phyloP scores from a whole-genome alignment of 30 jellyfish, hydroid and myxozoan genomes.

The Cassiopea andromeda region DNA sequence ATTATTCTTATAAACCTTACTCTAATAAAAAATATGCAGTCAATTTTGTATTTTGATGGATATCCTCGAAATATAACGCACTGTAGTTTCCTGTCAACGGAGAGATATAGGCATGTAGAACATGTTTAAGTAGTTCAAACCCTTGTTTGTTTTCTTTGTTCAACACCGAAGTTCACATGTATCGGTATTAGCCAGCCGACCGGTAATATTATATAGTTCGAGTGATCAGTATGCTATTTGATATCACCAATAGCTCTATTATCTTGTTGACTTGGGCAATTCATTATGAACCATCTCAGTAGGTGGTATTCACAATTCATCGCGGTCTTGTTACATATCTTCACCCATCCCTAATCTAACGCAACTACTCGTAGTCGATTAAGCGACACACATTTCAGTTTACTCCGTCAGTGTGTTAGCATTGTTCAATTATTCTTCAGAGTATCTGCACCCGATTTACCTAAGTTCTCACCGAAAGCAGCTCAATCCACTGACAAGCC shows the following conservation, averaged over 20 bases:
- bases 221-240: background rate
- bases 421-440: background rate
- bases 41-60: too few species aligned
- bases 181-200: background rate
- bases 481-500: background rate
- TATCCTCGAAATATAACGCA: too few species aligned
- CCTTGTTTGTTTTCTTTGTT: background rate
- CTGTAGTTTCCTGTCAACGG: too few species aligned
- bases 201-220: background rate
- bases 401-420: background rate
- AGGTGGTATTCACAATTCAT: background rate
- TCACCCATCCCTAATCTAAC: background rate
- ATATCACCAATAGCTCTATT: background rate
- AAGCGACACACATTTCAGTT: background rate
- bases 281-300: background rate
- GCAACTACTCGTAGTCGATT: background rate
- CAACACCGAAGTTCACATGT: background rate
- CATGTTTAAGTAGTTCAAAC: background rate
- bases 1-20: too few species aligned
- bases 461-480: background rate
- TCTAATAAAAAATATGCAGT: too few species aligned
- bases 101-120: too few species aligned
- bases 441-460: conserved; percentile 15
- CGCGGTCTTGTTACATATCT: background rate
- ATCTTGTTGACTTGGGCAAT: background rate